Evolutionary conservation across 92 coral and sea anemone species (phyloP).

Genomic region (Porites evermanni): DNA sequence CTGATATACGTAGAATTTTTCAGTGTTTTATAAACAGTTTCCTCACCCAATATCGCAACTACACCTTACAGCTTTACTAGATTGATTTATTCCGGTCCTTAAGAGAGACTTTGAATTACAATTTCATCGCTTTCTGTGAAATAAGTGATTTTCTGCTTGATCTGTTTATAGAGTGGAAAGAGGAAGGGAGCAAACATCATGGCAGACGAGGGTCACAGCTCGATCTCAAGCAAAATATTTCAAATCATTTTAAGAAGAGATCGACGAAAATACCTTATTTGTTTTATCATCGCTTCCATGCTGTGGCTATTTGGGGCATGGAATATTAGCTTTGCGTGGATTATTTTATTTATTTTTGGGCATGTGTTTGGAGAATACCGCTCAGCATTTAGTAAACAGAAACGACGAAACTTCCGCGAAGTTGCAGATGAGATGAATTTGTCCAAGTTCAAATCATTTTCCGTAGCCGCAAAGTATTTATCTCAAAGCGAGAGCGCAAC

Average conservation of each 20-base stretch:
- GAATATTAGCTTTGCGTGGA: conserved; percentile 83
- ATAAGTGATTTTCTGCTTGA: not conserved
- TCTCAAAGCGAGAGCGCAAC: conserved; percentile 78
- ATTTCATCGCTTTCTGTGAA: conserved; percentile 9
- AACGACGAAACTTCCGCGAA: conserved; percentile 55
- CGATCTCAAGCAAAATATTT: not conserved
- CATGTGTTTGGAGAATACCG: conserved; percentile 71
- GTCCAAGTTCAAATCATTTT: conserved; percentile 42
- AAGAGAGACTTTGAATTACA: conserved; percentile 12
- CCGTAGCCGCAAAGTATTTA: conserved; percentile 47
- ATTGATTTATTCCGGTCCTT: not conserved
- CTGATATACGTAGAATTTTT: not conserved
- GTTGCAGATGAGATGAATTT: conserved; percentile 63
- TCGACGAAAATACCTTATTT: conserved; percentile 24
- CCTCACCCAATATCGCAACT: too few species aligned
- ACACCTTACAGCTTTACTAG: not conserved
- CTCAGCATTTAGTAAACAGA: conserved; percentile 50
- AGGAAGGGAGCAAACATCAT: not conserved
- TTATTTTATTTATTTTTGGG: conserved; percentile 47
- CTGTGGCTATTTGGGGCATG: conserved; percentile 69
- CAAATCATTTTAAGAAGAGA: not conserved
- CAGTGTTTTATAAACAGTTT: not conserved
- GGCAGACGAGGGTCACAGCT: not conserved
- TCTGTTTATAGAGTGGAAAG: not conserved
- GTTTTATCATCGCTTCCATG: conserved; percentile 41